Base-by-base conservation (phyloP, 2,113 vertebrate genomes). In the Vidua macroura region DNA sequence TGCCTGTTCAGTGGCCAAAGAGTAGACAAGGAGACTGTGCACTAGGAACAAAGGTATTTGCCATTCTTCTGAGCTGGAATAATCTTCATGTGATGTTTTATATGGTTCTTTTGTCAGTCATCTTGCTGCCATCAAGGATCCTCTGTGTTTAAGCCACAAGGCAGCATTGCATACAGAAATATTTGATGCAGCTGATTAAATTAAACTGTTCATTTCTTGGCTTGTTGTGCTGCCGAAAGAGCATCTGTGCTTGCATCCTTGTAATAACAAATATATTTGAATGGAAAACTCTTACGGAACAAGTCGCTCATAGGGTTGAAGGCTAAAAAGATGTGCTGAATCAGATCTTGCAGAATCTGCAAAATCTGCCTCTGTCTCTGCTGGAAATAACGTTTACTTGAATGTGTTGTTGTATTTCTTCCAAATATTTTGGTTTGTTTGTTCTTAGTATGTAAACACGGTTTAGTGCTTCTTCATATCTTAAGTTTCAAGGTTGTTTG, bases 381-480 rank as follows among this genome's bases (percentile, higher is more conserved):
- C 41, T 93, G 55, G 49, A 92, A 93, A 67, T 88, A 69, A 49
- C 74, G 46, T 92, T 95, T 92, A 49, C 41, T 79, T 76, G 28
- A 82, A 53, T 41, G 11, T 84, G 44, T 62, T 70, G 39, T 48
- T 85, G 33, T 82, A 37, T 60, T 85, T 90, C 66, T 58, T 89
- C 43, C 28, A 16, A 56, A 59, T 53, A 39, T 23, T 18, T n/a
- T 58, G 51, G 39, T 73, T 62, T 44, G 28, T 60, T 44, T 78
- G 13, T 39, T 84, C 81, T 87, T 82, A 56, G 9, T 48, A 23
- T 49, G 27, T 84, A 85, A 78, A 73, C 55, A 30, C 6, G 60
- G 52, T 24, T 77, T 58, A 33, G 31, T 44, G 30, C 68, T 87
- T 79, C 44, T 70, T 88, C 9, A 5, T 83, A 7, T 86, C 24